Evolutionary conservation across 2,113 vertebrate genomes (phyloP), one percentile per base, ranked within the genome.

Genomic region (Rhinoderma darwinii): DNA sequence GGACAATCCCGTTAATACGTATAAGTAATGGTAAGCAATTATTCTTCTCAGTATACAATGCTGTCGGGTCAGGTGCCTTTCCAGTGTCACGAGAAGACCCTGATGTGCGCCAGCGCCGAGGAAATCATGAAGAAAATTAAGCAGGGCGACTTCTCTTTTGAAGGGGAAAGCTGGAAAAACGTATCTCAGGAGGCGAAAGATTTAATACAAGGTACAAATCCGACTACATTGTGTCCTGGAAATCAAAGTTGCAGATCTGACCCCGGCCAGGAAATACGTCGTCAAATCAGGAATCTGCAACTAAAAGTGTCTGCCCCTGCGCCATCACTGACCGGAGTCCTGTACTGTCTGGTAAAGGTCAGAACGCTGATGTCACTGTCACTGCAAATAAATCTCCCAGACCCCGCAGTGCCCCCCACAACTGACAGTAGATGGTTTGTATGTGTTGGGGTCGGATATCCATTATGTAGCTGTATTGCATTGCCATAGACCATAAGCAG

Each of bases 101-200:
- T 98, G 89, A 96, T 94, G 0, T 97, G 96, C 90, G 97, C 96
- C 88, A 99, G 96, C 70, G 98, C 97, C 1, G 94, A 97, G 90
- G 98, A 99, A 89, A 99, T 99, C 50, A 98, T 99, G 98, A 97
- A 96, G 93, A 99, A 99, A 93, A 99, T 99, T 87, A 99, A 99
- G 90, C 96, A 97, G 22, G 98, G 98, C 30, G 97, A 99, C 84
- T 99, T 99, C 90, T 98, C 97, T n/a, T 99, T 99, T 77, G 96
- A 98, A 91, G 96, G 98, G 80, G 97, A 99, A 89, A 97, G 98
- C 89, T 99, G 98, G 98, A 97, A 95, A 88, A 98, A 96, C 68
- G 98, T 99, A 50, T 99, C 98, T 84, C 95, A 96, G 89, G 97
- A 99, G 91, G 98, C 98, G 88, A 98, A 99, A 92, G 97, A 98